A percentile compares a stretch with the other conserved stretches of the same genome.
Conservation (phyloP, 2,888 invertebrate species). For the Caenorhabditis imperialis region DNA sequence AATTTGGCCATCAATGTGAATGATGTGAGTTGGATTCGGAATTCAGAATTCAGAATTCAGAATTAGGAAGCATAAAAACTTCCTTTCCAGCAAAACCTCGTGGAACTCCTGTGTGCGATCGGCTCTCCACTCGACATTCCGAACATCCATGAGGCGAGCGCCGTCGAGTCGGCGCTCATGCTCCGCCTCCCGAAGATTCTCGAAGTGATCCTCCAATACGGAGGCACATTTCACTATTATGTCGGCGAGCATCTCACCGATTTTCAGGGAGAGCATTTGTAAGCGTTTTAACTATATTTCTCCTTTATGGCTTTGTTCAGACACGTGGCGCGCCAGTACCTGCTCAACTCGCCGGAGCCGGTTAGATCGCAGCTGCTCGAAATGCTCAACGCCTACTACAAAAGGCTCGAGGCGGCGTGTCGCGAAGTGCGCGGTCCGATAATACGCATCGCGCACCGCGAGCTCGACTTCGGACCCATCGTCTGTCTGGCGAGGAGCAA, state of each 20-base stretch:
- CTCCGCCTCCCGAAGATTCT: not conserved
- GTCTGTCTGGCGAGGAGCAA: conserved; percentile 14
- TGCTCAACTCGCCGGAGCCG: too few relatives aligned
- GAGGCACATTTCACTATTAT: conserved; percentile 16
- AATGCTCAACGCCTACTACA: not conserved
- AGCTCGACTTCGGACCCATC: conserved; percentile 7
- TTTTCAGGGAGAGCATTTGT: too few relatives aligned
- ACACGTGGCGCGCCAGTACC: too few relatives aligned
- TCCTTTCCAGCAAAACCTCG: not conserved
- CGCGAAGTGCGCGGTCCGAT: not conserved
- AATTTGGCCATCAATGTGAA: conserved; percentile 6
- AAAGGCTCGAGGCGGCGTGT: not conserved
- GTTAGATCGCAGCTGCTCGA: too few relatives aligned
- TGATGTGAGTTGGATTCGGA: not conserved
- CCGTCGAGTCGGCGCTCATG: conserved; percentile 1
- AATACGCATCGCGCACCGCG: not conserved
- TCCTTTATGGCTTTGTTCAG: too few relatives aligned
- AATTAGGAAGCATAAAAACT: too few relatives aligned
- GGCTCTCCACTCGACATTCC: conserved; percentile 14
- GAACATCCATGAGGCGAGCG: conserved; percentile 1
- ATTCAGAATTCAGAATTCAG: too few relatives aligned
- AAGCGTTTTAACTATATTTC: too few relatives aligned
- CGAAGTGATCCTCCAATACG: conserved; percentile 5
- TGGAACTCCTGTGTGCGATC: conserved; percentile 5
- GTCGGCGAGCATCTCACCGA: not conserved